phyloP scores from a whole-genome alignment of 2,888 invertebrate species.

The Eupithecia tripunctaria region DNA sequence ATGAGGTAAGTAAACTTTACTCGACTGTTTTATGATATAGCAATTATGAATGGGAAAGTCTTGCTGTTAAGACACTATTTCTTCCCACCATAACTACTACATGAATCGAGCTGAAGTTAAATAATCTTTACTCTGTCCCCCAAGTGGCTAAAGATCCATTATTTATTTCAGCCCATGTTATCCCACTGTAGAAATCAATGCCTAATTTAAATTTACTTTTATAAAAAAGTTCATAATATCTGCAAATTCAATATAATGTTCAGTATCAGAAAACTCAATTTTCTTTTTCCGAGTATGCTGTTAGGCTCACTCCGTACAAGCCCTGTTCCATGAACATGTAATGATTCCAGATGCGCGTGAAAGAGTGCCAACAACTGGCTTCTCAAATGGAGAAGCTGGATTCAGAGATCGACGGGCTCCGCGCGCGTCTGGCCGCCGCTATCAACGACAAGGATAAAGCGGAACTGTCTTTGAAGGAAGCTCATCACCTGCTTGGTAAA shows the following conservation, averaged over 20 bases:
- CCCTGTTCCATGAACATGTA: not conserved
- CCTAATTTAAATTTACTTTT: too few relatives aligned
- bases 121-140: not conserved
- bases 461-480: slow-evolving; percentile 83
- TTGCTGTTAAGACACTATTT: too few relatives aligned
- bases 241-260: too few relatives aligned
- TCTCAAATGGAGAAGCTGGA: slow-evolving; percentile 71
- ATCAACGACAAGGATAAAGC: slow-evolving; percentile 86
- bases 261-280: not conserved
- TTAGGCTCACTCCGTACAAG: not conserved
- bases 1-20: slow-evolving; percentile 62
- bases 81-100: too few relatives aligned
- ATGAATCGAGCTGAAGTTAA: not conserved
- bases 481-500: slow-evolving; percentile 86
- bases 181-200: not conserved
- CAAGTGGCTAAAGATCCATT: not conserved
- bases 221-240: too few relatives aligned
- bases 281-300: not conserved
- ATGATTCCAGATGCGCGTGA: slow-evolving; percentile 71
- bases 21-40: not conserved
- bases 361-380: slow-evolving; percentile 76
- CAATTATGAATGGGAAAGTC: not conserved
- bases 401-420: slow-evolving; percentile 75
- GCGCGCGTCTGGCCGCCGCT: slow-evolving; percentile 83
- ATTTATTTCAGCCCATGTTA: too few relatives aligned